Evolutionary conservation across 1,140 invertebrate species (phyloP).

Genomic region (Drosophila chauvacae): DNA sequence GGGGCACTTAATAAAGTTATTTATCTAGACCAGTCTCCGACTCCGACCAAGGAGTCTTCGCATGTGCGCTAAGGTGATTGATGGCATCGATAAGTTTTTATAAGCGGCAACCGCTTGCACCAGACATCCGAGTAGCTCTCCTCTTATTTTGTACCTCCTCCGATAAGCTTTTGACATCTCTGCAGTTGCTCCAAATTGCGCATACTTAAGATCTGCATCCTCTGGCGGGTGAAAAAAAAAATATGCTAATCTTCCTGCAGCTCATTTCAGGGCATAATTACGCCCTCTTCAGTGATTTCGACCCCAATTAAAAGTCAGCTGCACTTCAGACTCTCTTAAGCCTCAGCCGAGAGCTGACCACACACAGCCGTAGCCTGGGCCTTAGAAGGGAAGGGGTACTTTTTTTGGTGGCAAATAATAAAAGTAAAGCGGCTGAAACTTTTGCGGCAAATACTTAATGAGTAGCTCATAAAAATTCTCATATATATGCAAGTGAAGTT

Average conservation of each 20-base stretch:
- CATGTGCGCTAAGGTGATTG: conserved; percentile 67
- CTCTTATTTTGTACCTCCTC: background rate
- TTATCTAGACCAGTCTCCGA: conserved; percentile 38
- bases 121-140: conserved; percentile 15
- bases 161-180: conserved; percentile 38
- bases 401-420: conserved; percentile 4
- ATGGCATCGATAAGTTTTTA: conserved; percentile 83
- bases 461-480: conserved; percentile 47
- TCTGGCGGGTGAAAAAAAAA: background rate
- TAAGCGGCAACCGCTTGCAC: conserved; percentile 62
- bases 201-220: conserved; percentile 49
- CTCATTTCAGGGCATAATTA: conserved; percentile 55
- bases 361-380: background rate
- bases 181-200: conserved; percentile 46
- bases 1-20: conserved; percentile 69
- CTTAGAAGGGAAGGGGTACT: background rate
- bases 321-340: conserved; percentile 63
- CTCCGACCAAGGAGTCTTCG: conserved; percentile 13
- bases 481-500: conserved; percentile 48
- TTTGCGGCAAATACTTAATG: conserved; percentile 48
- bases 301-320: conserved; percentile 55
- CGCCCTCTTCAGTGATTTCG: conserved; percentile 24
- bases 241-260: conserved; percentile 25
- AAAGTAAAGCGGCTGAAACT: conserved; percentile 37
- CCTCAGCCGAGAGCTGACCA: conserved; percentile 8